These are phyloP conservation scores for Homarus americanus DNA, from an alignment of 1,140 invertebrate genomes.

Conservation along the genomic window DNA sequence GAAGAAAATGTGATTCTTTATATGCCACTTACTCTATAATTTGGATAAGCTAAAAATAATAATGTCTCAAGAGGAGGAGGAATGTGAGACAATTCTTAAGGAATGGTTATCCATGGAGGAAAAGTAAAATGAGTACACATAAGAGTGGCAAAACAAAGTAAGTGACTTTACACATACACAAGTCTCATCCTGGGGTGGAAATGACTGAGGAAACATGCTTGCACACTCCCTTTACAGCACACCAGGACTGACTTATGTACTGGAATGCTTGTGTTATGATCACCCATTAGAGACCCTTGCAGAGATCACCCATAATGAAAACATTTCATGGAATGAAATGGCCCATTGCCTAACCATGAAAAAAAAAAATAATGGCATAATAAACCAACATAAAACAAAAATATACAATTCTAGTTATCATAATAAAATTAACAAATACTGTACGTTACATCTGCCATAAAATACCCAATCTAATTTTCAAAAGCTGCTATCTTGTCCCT, in stretches of 20 bases:
- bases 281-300: conserved; percentile 12
- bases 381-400: too few species aligned
- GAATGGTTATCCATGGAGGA: background rate
- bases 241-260: conserved; percentile 18
- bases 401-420: too few species aligned
- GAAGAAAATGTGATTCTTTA: conserved; percentile 47
- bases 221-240: conserved; percentile 22
- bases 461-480: background rate
- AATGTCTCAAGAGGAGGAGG: background rate
- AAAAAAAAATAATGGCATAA: background rate
- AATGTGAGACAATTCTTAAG: background rate
- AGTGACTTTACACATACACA: background rate
- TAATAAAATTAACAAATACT: too few species aligned
- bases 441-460: background rate
- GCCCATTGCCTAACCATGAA: background rate
- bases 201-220: background rate
- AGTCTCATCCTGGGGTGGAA: conserved; percentile 15
- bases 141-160: background rate
- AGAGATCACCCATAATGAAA: conserved; percentile 16
- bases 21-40: conserved; percentile 39
- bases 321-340: background rate
- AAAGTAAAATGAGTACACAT: background rate
- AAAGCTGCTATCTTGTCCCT: background rate
- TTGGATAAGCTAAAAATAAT: conserved; percentile 25
- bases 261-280: conserved; percentile 48